phyloP scores from a whole-genome alignment of 1,140 invertebrate genomes.

The Eueides isabella region DNA sequence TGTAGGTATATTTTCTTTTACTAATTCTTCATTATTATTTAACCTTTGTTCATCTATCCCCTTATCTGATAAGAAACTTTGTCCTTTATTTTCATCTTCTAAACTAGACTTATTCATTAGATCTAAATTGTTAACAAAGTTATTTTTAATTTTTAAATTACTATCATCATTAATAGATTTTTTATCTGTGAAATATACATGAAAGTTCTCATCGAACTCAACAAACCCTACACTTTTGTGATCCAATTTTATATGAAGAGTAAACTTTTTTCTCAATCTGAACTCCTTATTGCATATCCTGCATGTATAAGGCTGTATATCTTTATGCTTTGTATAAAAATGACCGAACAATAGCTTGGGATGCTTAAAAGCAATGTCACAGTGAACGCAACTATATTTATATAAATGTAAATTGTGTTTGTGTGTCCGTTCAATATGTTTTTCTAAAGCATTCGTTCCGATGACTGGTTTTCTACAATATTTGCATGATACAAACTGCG shows the following conservation, averaged over 20 bases:
- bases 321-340: conserved; percentile 60
- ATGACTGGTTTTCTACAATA: conserved; percentile 61
- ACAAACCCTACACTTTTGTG: conserved; percentile 67
- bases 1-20: background rate
- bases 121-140: background rate
- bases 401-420: conserved; percentile 51
- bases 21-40: background rate
- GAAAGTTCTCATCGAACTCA: conserved; percentile 68
- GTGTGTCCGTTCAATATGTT: conserved; percentile 63
- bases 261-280: conserved; percentile 62
- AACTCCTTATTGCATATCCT: conserved; percentile 65
- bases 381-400: conserved; percentile 66
- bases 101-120: background rate
- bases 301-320: conserved; percentile 64
- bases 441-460: conserved; percentile 47
- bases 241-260: conserved; percentile 64
- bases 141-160: background rate
- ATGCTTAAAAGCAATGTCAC: conserved; percentile 60
- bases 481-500: conserved; percentile 50
- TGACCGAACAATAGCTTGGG: conserved; percentile 66
- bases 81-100: background rate
- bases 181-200: conserved; percentile 64
- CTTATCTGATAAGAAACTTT: background rate
- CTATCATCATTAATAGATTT: conserved; percentile 46
- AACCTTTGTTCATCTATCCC: background rate